Conservation (phyloP, 30 jellyfish, hydroid and myxozoan species). For the Sanderia malayensis region DNA sequence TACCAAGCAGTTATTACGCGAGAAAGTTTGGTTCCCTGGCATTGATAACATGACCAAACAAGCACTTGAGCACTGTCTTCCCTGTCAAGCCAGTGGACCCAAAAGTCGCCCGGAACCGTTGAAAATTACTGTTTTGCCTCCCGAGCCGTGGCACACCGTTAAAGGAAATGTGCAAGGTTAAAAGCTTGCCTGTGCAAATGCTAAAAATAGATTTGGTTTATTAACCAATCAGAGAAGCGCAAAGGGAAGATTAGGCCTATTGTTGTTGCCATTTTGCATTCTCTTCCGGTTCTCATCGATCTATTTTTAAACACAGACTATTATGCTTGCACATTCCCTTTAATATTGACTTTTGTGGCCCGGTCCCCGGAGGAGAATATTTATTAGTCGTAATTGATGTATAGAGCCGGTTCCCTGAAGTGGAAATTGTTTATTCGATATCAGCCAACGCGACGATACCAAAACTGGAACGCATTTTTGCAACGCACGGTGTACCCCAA, state of each 20-base stretch:
- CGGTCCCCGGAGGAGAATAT: constrained; percentile 33
- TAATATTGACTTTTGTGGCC: constrained; percentile 17
- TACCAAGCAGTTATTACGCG: constrained; percentile 9
- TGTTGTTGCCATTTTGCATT: no score
- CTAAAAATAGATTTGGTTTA: no score
- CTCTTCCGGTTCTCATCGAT: no score
- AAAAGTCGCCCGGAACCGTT: constrained; percentile 29
- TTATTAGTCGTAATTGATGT: constrained; percentile 39
- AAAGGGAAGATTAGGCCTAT: no score
- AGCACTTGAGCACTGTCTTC: neutral
- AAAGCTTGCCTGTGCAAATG: no score
- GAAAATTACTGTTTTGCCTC: constrained; percentile 21
- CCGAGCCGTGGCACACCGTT: constrained; percentile 34
- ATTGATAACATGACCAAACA: constrained; percentile 5
- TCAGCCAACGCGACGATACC: neutral
- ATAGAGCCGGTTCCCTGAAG: constrained; percentile 40
- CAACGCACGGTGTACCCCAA: constrained; percentile 13
- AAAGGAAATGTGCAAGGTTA: no score
- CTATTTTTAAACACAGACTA: no score
- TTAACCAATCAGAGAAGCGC: no score
- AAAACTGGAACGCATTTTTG: constrained; percentile 6
- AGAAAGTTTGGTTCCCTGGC: constrained; percentile 34
- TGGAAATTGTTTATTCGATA: constrained; percentile 22
- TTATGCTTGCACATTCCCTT: no score
- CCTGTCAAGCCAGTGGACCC: constrained; percentile 27